Conservation (phyloP, 2,797 vertebrate species). For the Myoxocephalus aenaeus region DNA sequence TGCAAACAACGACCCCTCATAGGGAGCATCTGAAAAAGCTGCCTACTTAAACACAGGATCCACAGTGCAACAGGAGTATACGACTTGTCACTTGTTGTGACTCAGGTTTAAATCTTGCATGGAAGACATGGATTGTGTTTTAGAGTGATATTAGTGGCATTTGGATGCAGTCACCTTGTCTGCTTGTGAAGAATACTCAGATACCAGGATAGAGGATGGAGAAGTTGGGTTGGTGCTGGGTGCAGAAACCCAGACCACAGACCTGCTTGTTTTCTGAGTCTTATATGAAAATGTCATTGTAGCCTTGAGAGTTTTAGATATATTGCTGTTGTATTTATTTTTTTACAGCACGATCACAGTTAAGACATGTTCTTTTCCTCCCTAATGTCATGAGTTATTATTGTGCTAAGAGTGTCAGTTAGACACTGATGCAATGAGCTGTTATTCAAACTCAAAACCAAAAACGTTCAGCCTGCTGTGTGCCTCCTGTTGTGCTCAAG, state of each 20-base stretch:
- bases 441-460: slow-evolving; percentile 48
- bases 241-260: slow-evolving; percentile 18
- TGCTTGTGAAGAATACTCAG: slow-evolving; percentile 6
- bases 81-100: slow-evolving; percentile 32
- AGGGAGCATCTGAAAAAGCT: slow-evolving; percentile 29
- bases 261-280: slow-evolving; percentile 33
- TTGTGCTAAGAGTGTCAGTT: slow-evolving; percentile 18
- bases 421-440: slow-evolving; percentile 20
- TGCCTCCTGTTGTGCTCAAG: slow-evolving; percentile 62
- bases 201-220: neutral
- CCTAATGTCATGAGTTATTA: slow-evolving; percentile 10
- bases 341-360: slow-evolving; percentile 10
- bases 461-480: slow-evolving; percentile 47
- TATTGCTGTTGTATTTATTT: slow-evolving; percentile 3
- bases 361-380: slow-evolving; percentile 18
- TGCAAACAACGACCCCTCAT: slow-evolving; percentile 21
- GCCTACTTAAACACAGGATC: neutral
- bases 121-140: slow-evolving; percentile 38
- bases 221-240: neutral
- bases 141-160: slow-evolving; percentile 30
- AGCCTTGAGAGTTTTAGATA: slow-evolving; percentile 1
- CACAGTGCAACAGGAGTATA: slow-evolving; percentile 1
- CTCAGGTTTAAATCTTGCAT: slow-evolving; percentile 37
- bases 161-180: slow-evolving; percentile 24
- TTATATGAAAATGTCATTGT: neutral